Conservation (phyloP, 2,113 vertebrate genomes). For the Dipodomys ordii region DNA sequence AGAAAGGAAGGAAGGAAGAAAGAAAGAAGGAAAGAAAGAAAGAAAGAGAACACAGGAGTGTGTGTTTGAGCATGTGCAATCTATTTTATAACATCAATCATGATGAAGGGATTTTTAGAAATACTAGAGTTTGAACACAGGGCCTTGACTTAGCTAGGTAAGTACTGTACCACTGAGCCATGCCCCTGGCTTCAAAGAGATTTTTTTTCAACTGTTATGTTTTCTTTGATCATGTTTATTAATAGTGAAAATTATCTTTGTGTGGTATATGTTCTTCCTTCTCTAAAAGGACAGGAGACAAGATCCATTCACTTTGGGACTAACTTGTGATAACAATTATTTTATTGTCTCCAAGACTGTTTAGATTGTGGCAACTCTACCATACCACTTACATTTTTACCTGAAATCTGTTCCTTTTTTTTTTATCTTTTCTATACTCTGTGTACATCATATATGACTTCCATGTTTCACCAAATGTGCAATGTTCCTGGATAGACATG, state of each 20-base stretch:
- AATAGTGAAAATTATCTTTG: background rate
- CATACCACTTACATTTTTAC: background rate
- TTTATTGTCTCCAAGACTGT: background rate
- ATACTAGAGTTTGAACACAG: too few species aligned
- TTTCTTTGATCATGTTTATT: conserved; percentile 17
- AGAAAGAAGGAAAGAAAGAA: too few species aligned
- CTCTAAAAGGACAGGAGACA: background rate
- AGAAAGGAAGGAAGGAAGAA: too few species aligned
- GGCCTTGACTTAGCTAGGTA: too few species aligned
- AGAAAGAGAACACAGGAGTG: too few species aligned
- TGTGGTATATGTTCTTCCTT: background rate
- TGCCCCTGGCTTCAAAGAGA: background rate
- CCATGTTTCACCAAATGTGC: background rate
- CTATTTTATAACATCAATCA: too few species aligned
- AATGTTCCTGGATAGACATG: background rate
- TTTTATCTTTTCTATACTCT: background rate
- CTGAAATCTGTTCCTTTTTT: background rate
- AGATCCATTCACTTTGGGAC: background rate
- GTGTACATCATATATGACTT: background rate
- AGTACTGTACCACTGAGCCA: too few species aligned
- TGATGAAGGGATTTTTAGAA: too few species aligned
- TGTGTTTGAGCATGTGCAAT: too few species aligned
- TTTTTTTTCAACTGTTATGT: background rate
- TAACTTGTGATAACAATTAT: background rate
- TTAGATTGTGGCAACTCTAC: background rate